Percentiles rank a stretch among this genome's conserved stretches.
Evolutionary conservation across 1,140 invertebrate species (phyloP).

Genomic region (Platorchestia sp.): DNA sequence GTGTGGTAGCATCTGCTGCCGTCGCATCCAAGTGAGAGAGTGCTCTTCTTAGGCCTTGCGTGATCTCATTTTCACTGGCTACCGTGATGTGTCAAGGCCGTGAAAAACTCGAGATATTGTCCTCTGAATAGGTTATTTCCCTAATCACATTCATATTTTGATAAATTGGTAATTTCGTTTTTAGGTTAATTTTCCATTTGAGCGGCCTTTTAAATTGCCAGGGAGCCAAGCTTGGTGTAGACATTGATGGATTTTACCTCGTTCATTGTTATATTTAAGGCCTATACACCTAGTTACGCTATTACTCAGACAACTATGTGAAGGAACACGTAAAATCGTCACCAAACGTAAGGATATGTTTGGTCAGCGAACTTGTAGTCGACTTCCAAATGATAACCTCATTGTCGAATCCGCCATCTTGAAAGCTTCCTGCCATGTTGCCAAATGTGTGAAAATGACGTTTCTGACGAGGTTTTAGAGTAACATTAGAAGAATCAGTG

Average conservation of each 20-base stretch:
- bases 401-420: conserved; percentile 4
- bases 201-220: too few species aligned
- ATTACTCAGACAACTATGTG: neutral
- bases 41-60: neutral
- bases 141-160: too few species aligned
- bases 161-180: too few species aligned
- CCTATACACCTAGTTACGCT: too few species aligned
- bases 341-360: too few species aligned
- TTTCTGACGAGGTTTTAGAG: neutral
- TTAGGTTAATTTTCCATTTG: too few species aligned
- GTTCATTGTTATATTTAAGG: neutral
- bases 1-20: neutral
- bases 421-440: neutral
- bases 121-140: too few species aligned
- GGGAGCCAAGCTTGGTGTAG: neutral
- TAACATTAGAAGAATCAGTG: neutral
- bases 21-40: neutral
- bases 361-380: neutral
- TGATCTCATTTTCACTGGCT: neutral
- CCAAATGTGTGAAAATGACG: conserved; percentile 28
- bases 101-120: too few species aligned
- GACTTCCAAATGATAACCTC: neutral
- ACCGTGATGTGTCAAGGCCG: neutral
- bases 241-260: neutral
- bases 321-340: neutral